Evolutionary conservation across 2,888 invertebrate species (phyloP).

Genomic region (Merodon equestris): DNA sequence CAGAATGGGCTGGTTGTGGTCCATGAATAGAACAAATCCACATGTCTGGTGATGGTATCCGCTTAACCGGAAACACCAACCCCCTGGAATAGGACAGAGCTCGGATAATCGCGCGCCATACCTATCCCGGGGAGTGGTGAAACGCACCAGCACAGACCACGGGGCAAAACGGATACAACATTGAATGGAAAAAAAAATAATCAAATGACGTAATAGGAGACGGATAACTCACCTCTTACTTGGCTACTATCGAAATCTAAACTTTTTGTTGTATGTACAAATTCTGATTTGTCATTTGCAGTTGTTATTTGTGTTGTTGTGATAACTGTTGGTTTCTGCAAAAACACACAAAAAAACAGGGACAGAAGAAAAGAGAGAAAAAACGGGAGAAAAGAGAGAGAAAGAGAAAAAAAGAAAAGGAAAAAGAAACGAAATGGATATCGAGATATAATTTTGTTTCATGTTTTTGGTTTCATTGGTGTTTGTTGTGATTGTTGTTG

Average conservation of each 20-base stretch:
- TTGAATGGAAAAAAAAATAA: not conserved
- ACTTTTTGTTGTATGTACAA: slow-evolving; percentile 73
- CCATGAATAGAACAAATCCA: slow-evolving; percentile 47
- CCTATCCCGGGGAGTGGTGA: not conserved
- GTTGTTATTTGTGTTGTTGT: slow-evolving; percentile 69
- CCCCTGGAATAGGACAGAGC: not conserved
- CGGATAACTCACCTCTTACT: slow-evolving; percentile 71
- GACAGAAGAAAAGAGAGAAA: slow-evolving; percentile 20
- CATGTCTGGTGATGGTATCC: slow-evolving; percentile 36
- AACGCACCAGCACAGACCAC: slow-evolving; percentile 28
- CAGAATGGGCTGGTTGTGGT: slow-evolving; percentile 41
- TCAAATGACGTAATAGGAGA: slow-evolving; percentile 15
- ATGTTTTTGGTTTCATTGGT: not conserved
- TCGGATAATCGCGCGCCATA: slow-evolving; percentile 1
- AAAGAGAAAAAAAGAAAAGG: slow-evolving; percentile 14
- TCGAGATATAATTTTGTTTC: slow-evolving; percentile 5
- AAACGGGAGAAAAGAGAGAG: slow-evolving; percentile 34
- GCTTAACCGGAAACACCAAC: slow-evolving; percentile 26
- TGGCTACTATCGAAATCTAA: slow-evolving; percentile 73
- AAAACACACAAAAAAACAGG: slow-evolving; percentile 58
- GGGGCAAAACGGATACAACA: slow-evolving; percentile 25
- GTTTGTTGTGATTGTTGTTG: slow-evolving; percentile 8
- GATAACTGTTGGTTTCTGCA: slow-evolving; percentile 70
- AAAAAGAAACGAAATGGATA: slow-evolving; percentile 14
- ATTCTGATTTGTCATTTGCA: slow-evolving; percentile 73